Conservation (phyloP, 2,113 vertebrate genomes). For the Actinemys pallida region DNA sequence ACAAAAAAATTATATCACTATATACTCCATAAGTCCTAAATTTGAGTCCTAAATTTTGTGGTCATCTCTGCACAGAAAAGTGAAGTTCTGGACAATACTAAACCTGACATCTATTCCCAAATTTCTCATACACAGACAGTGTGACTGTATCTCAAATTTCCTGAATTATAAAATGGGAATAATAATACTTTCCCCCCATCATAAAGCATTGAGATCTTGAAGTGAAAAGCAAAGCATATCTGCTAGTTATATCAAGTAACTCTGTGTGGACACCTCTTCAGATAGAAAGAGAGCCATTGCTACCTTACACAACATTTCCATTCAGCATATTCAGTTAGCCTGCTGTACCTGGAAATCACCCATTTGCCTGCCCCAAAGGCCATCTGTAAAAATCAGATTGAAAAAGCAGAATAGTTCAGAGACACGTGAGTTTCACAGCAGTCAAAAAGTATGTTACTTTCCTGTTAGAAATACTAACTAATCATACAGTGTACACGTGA, state of each 20-base stretch:
- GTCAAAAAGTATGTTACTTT: neutral
- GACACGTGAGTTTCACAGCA: rapidly evolving
- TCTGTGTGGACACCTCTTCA: neutral
- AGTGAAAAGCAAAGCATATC: neutral
- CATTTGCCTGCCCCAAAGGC: neutral
- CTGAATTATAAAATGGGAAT: neutral
- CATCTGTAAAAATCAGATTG: neutral
- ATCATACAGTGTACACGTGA: neutral
- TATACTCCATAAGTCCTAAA: neutral
- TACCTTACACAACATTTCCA: neutral
- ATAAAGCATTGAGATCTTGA: neutral
- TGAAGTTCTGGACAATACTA: neutral
- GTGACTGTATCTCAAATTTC: neutral
- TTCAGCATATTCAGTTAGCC: neutral
- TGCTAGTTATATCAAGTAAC: neutral
- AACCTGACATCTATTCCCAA: neutral
- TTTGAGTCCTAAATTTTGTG: neutral
- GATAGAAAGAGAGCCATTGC: neutral
- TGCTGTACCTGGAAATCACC: neutral
- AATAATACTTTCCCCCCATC: neutral
- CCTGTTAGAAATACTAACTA: neutral
- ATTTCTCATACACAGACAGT: neutral
- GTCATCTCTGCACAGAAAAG: neutral
- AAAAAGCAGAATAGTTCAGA: neutral
- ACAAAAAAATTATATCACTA: neutral